Evolutionary conservation across 2,113 vertebrate genomes (phyloP), one percentile per base, ranked within the genome.

Genomic region (Zosterops hypoxanthus): DNA sequence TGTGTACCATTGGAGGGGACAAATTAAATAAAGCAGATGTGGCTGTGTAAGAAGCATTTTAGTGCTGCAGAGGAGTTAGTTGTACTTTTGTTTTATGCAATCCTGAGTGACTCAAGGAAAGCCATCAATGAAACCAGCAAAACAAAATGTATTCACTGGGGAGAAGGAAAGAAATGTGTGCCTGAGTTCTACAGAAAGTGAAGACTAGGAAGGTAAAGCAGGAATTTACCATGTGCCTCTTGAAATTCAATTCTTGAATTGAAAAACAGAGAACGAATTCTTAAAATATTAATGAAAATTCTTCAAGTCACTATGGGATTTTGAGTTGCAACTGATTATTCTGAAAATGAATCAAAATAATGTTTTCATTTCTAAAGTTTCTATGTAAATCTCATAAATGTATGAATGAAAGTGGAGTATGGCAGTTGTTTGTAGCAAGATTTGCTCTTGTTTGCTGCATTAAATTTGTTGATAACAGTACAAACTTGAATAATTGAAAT

Each of bases 81-180:
- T 0, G 0, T 36, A 7, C 5, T 31, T 86, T 12, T 36, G 2
- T 14, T 86, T 77, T 23, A 18, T 86, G 26, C 2, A 55, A 16
- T 33, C 19, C 4, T 24, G 49, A 59, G 22, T 25, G 28, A 21
- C 4, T 15, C 39, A 42, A n/a, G 24, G 24, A 49, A 72, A 44
- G 10, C 31, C n/a, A 25, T 42, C 6, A 26, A 1, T 34, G 55
- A 55, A 83, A 87, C 5, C 12, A 46, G 52, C 6, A 34, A 46
- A 65, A 59, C 11, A 59, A 82, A 53, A 59, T 33, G 2, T 33
- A 20, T 56, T 10, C 8, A 5, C 5, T 68, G 44, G 6, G 31
- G 3, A 61, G 47, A 12, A 63, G n/a, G 14, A 57, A 49, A 21
- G 17, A 90, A 72, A 78, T 42, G 1, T 24, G 15, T 24, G 8